These are phyloP conservation scores for Anthoptus insignis DNA, from an alignment of 2,888 invertebrate genomes.

Conservation along the genomic window DNA sequence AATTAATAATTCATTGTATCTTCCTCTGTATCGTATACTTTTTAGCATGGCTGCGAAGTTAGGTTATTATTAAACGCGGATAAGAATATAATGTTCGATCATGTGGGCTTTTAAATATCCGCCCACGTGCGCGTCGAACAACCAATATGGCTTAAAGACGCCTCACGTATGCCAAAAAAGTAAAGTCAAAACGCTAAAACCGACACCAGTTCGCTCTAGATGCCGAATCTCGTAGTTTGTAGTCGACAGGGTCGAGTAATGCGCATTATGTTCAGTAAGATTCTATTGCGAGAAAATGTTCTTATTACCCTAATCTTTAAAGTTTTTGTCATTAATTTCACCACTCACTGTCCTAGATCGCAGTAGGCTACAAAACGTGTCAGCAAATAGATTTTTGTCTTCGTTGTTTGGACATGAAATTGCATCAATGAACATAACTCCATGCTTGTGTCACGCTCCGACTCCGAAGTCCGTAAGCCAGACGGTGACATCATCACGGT, in stretches of 20 bases:
- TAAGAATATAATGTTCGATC: neutral
- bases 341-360: neutral
- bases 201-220: no score
- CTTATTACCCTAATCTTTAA: no score
- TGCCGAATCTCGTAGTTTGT: no score
- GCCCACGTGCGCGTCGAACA: no score
- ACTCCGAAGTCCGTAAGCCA: conserved; percentile 49
- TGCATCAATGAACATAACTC: conserved; percentile 34
- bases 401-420: conserved; percentile 3
- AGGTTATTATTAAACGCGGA: neutral
- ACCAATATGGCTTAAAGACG: no score
- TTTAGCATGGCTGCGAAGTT: neutral
- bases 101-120: no score
- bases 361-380: neutral
- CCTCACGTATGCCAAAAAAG: no score
- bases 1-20: conserved; percentile 36
- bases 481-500: conserved; percentile 62
- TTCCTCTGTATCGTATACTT: conserved; percentile 14
- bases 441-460: conserved; percentile 49
- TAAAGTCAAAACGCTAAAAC: no score
- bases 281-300: no score
- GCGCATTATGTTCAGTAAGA: no score
- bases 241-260: no score
- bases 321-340: no score
- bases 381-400: neutral